These are phyloP conservation scores for Dasyprocta punctata DNA, from an alignment of 2,113 vertebrate genomes.

Conservation along the genomic window DNA sequence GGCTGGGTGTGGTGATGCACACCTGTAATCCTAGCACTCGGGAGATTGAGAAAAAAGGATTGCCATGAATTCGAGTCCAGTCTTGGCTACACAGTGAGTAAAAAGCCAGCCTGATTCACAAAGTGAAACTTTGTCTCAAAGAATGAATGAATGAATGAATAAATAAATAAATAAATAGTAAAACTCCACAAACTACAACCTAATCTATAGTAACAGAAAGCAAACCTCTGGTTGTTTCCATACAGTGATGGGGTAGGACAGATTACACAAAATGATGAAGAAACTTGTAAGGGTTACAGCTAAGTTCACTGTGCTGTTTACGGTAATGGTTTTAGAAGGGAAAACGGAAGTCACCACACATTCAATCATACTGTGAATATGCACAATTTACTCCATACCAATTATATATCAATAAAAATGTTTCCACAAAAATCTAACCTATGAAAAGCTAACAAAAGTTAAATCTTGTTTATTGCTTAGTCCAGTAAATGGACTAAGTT, in stretches of 20 bases:
- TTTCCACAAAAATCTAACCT: neutral
- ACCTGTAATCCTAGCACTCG: too few relatives aligned
- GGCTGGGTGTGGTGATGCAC: neutral
- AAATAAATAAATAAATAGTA: too few relatives aligned
- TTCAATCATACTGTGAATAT: neutral
- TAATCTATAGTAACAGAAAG: neutral
- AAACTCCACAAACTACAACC: neutral
- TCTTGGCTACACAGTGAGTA: too few relatives aligned
- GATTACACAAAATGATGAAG: neutral
- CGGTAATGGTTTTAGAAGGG: neutral
- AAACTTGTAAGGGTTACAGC: neutral
- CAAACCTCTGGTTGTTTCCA: neutral
- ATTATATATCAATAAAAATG: slow-evolving; percentile 23
- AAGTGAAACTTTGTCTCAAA: too few relatives aligned
- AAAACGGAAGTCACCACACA: neutral
- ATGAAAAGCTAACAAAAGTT: slow-evolving; percentile 36
- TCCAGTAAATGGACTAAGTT: slow-evolving; percentile 18
- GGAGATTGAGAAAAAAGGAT: too few relatives aligned
- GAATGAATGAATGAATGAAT: too few relatives aligned
- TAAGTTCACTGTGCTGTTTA: neutral
- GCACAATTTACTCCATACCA: slow-evolving; percentile 16
- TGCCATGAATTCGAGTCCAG: too few relatives aligned
- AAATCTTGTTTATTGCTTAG: neutral
- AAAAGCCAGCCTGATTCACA: too few relatives aligned
- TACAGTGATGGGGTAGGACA: neutral